These are phyloP conservation scores for Alcedo quadribrachys DNA, from an alignment of 2,797 vertebrate genomes.

Conservation along the genomic window DNA sequence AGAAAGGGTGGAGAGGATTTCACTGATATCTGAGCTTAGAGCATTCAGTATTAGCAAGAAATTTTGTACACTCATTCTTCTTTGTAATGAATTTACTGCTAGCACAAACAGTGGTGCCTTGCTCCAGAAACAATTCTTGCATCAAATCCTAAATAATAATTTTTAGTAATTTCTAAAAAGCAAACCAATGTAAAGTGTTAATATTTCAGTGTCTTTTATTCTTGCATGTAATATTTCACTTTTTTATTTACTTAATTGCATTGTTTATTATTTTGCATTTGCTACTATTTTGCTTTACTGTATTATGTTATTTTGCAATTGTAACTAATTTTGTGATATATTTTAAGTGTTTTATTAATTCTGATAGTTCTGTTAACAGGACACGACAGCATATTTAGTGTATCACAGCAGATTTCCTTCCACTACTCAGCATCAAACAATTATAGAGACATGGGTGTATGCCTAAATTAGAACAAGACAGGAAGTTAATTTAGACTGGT, in stretches of 20 bases:
- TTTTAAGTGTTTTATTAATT: not conserved
- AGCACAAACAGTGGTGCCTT: not conserved
- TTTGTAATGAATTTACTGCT: not conserved
- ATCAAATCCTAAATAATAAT: not conserved
- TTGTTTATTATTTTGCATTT: not conserved
- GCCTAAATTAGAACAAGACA: not conserved
- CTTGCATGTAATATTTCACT: not conserved
- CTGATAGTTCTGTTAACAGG: not conserved
- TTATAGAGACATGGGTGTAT: not conserved
- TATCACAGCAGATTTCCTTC: not conserved
- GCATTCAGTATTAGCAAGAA: not conserved
- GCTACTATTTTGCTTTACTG: not conserved
- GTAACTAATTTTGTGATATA: not conserved
- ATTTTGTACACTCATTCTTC: not conserved
- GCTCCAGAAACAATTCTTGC: not conserved
- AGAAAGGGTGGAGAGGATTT: not conserved
- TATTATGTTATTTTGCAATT: not conserved
- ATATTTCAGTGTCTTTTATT: not conserved
- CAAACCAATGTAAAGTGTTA: not conserved
- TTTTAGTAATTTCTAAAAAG: not conserved
- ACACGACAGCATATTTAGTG: not conserved
- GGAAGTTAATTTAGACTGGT: not conserved
- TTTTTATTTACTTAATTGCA: not conserved
- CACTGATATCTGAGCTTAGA: not conserved
- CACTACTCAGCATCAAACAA: not conserved